Base-by-base conservation (phyloP, 2,888 invertebrate species). In the Lacanobia wlatinum region DNA sequence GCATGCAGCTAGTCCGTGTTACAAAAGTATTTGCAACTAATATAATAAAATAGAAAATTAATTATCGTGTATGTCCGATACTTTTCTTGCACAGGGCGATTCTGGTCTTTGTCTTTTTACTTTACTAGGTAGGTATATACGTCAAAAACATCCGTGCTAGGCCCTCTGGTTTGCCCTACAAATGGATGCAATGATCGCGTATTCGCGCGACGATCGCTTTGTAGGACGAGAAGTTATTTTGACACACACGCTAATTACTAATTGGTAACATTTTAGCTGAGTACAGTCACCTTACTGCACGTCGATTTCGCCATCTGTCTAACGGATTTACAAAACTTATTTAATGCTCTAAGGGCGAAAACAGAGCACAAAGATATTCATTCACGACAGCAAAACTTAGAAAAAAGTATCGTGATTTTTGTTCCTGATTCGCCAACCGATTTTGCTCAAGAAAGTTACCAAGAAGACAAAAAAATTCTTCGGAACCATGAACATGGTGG, bases 341-440 rank as follows among this genome's bases (percentile, higher is more conserved):
- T 53, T 16, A 52, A 73, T 1, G 16, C 1, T 38, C 4, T 16
- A 60, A 40, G 16, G 16, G 5, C 34, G 5, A 43, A 43, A 66
- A 16, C 1, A 21, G 66, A 43, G 2, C 7, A 43, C 43, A 34
- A 1, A 12, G 64, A 34, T 2, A 21, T 18, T 21, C 12, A 16
- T 38, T 12, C 46, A 9, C 38, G 8, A 59, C 21, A 71, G 28
- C 12, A 16, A n/a, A n/a, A 9, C 16, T 12, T 34, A 4, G 46
- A 34, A 0, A 75, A 52, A 10, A 38, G n/a, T 38, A 23, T 76
- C 9, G 56, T 76, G 34, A 23, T 67, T 38, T 16, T 73, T 34
- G 38, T 58, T 76, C 1, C n/a, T 58, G 21, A 34, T 50, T 1
- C 12, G 12, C 14, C 7, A 50, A 21, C 48, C 5, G 23, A 38